Evolutionary conservation across 2,888 invertebrate species (phyloP), one percentile per base, ranked within the genome.

Genomic region (Lamellibrachia satsuma): DNA sequence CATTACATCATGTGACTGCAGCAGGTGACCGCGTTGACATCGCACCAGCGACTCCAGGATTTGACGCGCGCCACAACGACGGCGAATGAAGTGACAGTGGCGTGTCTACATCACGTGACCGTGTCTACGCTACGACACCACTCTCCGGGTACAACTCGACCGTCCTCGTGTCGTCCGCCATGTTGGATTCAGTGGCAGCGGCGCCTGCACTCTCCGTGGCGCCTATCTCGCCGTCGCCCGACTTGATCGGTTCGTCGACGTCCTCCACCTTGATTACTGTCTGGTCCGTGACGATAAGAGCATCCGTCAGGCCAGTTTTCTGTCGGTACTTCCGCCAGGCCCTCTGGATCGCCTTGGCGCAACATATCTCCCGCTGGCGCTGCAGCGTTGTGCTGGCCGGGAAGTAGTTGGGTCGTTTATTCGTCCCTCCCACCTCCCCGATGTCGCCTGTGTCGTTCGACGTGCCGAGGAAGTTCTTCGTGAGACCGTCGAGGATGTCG

Each of bases 391-490:
- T 98, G 95, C 98, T 98, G 94, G 99, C 98, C 92, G 98, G 98
- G 97, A 98, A 98, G 97, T 99, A 99, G 95, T 98, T 98, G 94
- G 97, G 98, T 96, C 98, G 98, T 51, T 97, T 98, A 96, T 98
- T 98, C 96, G 98, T 98, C 52, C 94, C 94, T 52, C 94, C 94
- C 8, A 93, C 91, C 22, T 91, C 92, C 7, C 93, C 91, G 90
- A 92, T 93, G 55, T 57, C 92, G 22, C 92, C 52, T 2, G 92
- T 91, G 52, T 94, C 99, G 95, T 99, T 98, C 9, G 98, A 98
- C 96, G 99, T 99, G 94, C 99, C 99, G 97, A 99, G 98, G 97
- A 99, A 99, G 97, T 99, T 99, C 97, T 99, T 99, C 94, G 99
- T 99, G 95, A 99, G 97, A 94, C 99, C 99, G 97, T 99, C 99